Evolutionary conservation across 2,113 vertebrate species (phyloP).

Genomic region (Myotis davidii): DNA sequence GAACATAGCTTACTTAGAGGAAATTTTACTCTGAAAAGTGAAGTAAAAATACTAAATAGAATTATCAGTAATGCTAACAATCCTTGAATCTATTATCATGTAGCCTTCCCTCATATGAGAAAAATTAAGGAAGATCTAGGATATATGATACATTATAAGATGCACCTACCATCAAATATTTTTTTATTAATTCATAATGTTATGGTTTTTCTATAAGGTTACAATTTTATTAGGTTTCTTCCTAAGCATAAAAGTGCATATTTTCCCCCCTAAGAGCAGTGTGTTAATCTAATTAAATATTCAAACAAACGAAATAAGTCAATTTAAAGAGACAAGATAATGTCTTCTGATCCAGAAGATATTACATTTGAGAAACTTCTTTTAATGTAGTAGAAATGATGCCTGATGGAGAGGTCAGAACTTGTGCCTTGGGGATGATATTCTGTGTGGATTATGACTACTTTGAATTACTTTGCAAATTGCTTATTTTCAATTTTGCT

Average conservation of each 20-base stretch:
- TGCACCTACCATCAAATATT: not conserved
- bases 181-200: conserved; percentile 2
- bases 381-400: not conserved
- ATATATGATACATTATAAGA: not conserved
- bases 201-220: conserved; percentile 21
- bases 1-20: not conserved
- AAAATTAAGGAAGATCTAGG: conserved; percentile 3
- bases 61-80: conserved; percentile 5
- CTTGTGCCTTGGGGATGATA: not conserved
- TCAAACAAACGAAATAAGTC: conserved; percentile 11
- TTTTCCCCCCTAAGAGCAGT: not conserved
- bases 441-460: not conserved
- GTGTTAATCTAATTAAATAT: conserved; percentile 36
- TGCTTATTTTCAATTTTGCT: conserved; percentile 58
- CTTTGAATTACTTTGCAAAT: conserved; percentile 64
- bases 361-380: not conserved
- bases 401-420: not conserved
- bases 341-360: conserved; percentile 4
- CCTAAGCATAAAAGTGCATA: not conserved
- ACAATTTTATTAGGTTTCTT: not conserved
- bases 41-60: not conserved
- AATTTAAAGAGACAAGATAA: conserved; percentile 17
- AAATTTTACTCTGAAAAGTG: conserved; percentile 15
- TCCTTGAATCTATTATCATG: not conserved
- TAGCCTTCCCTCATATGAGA: not conserved